Percentiles rank a stretch among this genome's conserved stretches.
These are phyloP conservation scores for Lytechinus variegatus DNA, from an alignment of 35 echinoderm and acorn worm genomes.

Conservation along the genomic window DNA sequence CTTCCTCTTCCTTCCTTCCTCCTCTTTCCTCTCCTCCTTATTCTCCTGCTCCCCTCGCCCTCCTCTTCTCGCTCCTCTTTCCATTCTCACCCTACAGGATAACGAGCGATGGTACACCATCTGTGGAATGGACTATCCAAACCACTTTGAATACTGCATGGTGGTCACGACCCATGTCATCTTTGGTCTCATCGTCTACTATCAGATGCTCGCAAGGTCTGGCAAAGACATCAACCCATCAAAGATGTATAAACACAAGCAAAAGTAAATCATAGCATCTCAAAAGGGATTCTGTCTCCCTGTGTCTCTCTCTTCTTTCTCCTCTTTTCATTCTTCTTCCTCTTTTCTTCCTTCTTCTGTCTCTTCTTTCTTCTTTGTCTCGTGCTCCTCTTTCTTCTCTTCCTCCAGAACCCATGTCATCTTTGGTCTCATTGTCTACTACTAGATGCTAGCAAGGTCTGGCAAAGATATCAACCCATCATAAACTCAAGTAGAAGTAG, in stretches of 20 bases:
- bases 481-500: constrained; percentile 24
- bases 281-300: too few species aligned
- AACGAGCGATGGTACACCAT: constrained; percentile 50
- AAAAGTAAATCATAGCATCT: neutral
- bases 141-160: constrained; percentile 56
- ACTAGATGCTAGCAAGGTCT: too few species aligned
- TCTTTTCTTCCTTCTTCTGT: too few species aligned
- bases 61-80: neutral
- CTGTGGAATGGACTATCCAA: constrained; percentile 52
- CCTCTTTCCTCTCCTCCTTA: too few species aligned
- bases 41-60: too few species aligned
- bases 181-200: constrained; percentile 49
- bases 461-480: neutral
- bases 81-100: neutral
- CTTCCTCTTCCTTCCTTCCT: too few species aligned
- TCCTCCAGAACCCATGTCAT: too few species aligned
- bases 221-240: constrained; percentile 38
- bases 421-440: too few species aligned
- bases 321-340: too few species aligned
- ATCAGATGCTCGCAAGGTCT: constrained; percentile 47
- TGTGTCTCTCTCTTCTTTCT: too few species aligned
- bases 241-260: constrained; percentile 49
- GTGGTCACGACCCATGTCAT: constrained; percentile 24
- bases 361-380: too few species aligned
- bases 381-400: too few species aligned